Conservation (phyloP, 2,888 invertebrate genomes). For the Drosophila rubida region DNA sequence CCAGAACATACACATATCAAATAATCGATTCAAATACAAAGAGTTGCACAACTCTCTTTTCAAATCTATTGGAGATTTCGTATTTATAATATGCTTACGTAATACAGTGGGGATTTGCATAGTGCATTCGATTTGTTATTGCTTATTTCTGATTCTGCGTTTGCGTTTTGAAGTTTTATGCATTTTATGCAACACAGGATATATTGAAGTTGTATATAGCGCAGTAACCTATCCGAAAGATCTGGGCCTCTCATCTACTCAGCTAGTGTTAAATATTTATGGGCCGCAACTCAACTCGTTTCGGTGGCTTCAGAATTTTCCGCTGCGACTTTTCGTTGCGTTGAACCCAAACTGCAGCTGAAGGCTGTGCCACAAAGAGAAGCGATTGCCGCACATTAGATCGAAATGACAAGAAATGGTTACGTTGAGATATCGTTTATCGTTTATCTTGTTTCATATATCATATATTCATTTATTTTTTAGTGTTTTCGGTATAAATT, state of each 20-base stretch:
- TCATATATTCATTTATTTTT: slow-evolving; percentile 34
- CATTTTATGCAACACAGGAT: slow-evolving; percentile 64
- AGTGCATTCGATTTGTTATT: slow-evolving; percentile 21
- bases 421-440: slow-evolving; percentile 6
- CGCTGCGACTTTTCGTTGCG: slow-evolving; percentile 30
- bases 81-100: slow-evolving; percentile 74
- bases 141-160: not conserved
- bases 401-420: slow-evolving; percentile 16
- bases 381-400: slow-evolving; percentile 23
- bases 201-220: slow-evolving; percentile 54
- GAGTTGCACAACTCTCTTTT: slow-evolving; percentile 36
- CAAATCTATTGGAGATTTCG: slow-evolving; percentile 46
- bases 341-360: slow-evolving; percentile 48
- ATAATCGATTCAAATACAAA: slow-evolving; percentile 51
- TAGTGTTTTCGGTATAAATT: slow-evolving; percentile 55
- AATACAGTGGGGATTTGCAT: slow-evolving; percentile 56
- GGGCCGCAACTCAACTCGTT: not conserved
- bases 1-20: too few relatives aligned
- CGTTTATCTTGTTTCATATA: slow-evolving; percentile 18
- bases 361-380: slow-evolving; percentile 35
- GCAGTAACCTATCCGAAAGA: slow-evolving; percentile 29
- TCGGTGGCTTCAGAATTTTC: slow-evolving; percentile 5
- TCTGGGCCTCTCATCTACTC: slow-evolving; percentile 12
- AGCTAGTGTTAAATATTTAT: slow-evolving; percentile 60
- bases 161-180: slow-evolving; percentile 41